Percentiles rank a stretch among this genome's conserved stretches.
These are phyloP conservation scores for Pseudomyrmex dendroicus DNA, from an alignment of 1,140 invertebrate genomes.

Conservation along the genomic window DNA sequence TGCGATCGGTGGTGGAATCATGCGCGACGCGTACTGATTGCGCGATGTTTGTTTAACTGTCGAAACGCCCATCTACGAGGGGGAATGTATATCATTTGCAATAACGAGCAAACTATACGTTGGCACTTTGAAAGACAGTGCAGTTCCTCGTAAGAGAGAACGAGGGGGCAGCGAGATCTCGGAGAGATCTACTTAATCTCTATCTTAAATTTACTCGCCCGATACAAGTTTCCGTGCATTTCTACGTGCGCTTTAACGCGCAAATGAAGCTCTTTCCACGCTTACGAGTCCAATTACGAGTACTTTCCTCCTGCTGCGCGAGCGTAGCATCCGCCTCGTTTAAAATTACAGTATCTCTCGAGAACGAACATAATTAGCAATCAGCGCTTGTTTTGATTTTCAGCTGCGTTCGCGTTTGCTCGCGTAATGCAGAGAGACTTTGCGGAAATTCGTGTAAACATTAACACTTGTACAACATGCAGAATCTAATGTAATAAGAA, in stretches of 20 bases:
- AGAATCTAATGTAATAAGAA: too few species aligned
- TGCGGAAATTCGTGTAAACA: background rate
- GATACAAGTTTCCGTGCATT: slow-evolving; percentile 31
- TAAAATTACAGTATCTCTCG: slow-evolving; percentile 37
- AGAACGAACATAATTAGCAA: slow-evolving; percentile 70
- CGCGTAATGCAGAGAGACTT: background rate
- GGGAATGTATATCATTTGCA: slow-evolving; percentile 32
- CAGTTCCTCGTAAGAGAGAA: too few species aligned
- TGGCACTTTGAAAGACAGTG: background rate
- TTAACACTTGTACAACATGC: too few species aligned
- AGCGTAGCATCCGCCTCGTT: slow-evolving; percentile 9
- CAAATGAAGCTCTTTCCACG: slow-evolving; percentile 67
- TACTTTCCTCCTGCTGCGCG: slow-evolving; percentile 21
- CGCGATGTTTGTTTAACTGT: slow-evolving; percentile 59
- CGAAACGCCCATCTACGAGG: slow-evolving; percentile 16
- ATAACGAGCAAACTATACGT: slow-evolving; percentile 25
- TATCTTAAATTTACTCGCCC: slow-evolving; percentile 26
- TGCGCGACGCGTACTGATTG: slow-evolving; percentile 24
- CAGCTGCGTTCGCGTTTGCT: background rate
- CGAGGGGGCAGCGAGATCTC: background rate
- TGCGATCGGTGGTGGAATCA: background rate
- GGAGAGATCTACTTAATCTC: slow-evolving; percentile 60
- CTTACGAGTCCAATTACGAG: slow-evolving; percentile 64
- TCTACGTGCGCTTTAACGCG: slow-evolving; percentile 17
- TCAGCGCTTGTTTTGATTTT: slow-evolving; percentile 66